These are phyloP conservation scores for Aplocera efformata DNA, from an alignment of 2,888 invertebrate species.

Conservation along the genomic window DNA sequence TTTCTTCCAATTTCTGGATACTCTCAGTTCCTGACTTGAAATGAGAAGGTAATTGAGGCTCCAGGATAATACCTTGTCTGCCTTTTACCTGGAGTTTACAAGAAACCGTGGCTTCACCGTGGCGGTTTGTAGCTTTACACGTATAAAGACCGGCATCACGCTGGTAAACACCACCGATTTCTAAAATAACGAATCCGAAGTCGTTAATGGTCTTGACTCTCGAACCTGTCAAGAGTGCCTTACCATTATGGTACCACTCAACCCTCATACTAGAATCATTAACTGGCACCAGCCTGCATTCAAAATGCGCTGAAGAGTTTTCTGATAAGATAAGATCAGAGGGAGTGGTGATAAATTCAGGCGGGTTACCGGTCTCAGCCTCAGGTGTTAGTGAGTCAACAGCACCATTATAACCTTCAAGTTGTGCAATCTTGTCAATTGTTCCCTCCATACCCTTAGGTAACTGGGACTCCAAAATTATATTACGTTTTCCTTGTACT, in stretches of 20 bases:
- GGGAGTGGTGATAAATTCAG: slow-evolving; percentile 93
- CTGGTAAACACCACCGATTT: slow-evolving; percentile 96
- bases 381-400: slow-evolving; percentile 85
- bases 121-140: slow-evolving; percentile 94
- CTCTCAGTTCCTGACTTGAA: slow-evolving; percentile 94
- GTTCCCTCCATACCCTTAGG: slow-evolving; percentile 97
- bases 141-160: slow-evolving; percentile 95
- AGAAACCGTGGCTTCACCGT: slow-evolving; percentile 93
- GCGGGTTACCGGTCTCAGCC: slow-evolving; percentile 92
- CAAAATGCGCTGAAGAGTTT: slow-evolving; percentile 95
- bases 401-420: slow-evolving; percentile 90
- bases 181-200: slow-evolving; percentile 98
- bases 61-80: slow-evolving; percentile 92
- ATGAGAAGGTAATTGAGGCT: slow-evolving; percentile 92
- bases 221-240: slow-evolving; percentile 93
- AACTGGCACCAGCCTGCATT: slow-evolving; percentile 92
- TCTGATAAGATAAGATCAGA: slow-evolving; percentile 91
- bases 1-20: slow-evolving; percentile 94
- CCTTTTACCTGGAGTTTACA: slow-evolving; percentile 93
- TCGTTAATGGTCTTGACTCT: slow-evolving; percentile 98
- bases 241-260: slow-evolving; percentile 99
- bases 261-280: slow-evolving; percentile 96
- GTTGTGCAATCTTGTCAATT: slow-evolving; percentile 94
- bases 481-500: slow-evolving; percentile 94
- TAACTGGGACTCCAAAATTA: slow-evolving; percentile 94